These are phyloP conservation scores for Drosophila takahashii DNA, from an alignment of 1,140 invertebrate species.

Conservation along the genomic window DNA sequence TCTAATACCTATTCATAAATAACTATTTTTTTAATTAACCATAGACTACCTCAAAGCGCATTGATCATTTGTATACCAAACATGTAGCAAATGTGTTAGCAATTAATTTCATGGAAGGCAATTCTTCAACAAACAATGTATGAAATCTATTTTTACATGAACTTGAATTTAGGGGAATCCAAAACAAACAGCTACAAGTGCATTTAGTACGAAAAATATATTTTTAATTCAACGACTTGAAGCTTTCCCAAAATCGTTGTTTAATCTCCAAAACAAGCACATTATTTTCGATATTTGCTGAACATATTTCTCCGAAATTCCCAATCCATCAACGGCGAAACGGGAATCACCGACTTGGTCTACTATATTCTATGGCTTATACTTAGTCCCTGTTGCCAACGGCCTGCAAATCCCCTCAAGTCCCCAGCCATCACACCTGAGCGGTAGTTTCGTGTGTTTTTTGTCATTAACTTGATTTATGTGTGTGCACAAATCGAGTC, in stretches of 20 bases:
- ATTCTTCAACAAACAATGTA: not conserved
- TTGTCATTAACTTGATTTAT: constrained; percentile 83
- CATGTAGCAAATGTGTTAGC: not conserved
- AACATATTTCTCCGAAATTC: constrained; percentile 24
- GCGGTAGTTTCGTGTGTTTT: constrained; percentile 41
- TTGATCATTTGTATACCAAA: not conserved
- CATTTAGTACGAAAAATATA: constrained; percentile 5
- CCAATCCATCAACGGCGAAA: constrained; percentile 9
- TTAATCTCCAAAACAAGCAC: constrained; percentile 20
- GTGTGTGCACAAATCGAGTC: constrained; percentile 62
- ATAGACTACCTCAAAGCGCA: not conserved
- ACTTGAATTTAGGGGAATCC: not conserved
- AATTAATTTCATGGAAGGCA: not conserved
- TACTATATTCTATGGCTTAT: constrained; percentile 20
- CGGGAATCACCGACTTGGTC: constrained; percentile 30
- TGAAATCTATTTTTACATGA: not conserved
- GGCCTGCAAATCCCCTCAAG: constrained; percentile 1
- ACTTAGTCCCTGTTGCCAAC: constrained; percentile 26
- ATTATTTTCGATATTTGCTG: constrained; percentile 17
- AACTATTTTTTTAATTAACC: too few relatives aligned
- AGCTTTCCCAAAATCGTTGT: constrained; percentile 3
- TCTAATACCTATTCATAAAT: too few relatives aligned
- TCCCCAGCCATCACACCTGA: constrained; percentile 19
- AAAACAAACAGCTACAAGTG: not conserved
- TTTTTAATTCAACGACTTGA: constrained; percentile 3